Evolutionary conservation across 2,797 vertebrate genomes (phyloP).

Genomic region (Sebastes nivosus): DNA sequence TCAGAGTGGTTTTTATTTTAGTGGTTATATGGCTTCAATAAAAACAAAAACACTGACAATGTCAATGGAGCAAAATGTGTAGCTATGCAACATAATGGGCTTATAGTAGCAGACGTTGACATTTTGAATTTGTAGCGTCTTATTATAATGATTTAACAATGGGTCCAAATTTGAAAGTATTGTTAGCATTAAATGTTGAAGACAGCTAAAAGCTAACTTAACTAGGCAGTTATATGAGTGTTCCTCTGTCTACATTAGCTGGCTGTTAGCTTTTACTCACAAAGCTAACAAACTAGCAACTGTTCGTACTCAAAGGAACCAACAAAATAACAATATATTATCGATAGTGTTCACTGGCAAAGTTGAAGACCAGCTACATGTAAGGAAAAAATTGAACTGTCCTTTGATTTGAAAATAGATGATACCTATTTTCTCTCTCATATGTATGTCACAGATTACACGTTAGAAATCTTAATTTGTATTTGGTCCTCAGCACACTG

Average conservation of each 20-base stretch:
- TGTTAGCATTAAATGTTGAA: neutral
- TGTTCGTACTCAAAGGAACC: accelerated
- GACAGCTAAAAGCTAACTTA: neutral
- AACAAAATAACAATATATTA: neutral
- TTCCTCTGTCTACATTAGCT: too few relatives aligned
- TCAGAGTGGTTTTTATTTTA: conserved; percentile 3
- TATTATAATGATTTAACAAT: neutral
- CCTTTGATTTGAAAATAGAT: neutral
- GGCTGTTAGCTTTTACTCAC: too few relatives aligned
- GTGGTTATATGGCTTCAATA: conserved; percentile 27
- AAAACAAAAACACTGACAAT: neutral
- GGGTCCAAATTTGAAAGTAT: neutral
- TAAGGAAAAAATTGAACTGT: neutral
- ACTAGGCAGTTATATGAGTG: neutral
- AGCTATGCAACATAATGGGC: neutral
- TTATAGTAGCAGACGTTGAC: neutral
- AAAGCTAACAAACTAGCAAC: too few relatives aligned
- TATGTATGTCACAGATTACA: neutral
- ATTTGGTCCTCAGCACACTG: neutral
- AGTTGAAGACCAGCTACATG: neutral
- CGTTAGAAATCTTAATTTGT: neutral
- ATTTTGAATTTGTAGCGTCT: conserved; percentile 6
- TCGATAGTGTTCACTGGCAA: neutral
- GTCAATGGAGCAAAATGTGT: neutral
- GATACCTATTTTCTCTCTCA: accelerated